Conservation (phyloP, 2,113 vertebrate species). For the Orientallactaga bullata region DNA sequence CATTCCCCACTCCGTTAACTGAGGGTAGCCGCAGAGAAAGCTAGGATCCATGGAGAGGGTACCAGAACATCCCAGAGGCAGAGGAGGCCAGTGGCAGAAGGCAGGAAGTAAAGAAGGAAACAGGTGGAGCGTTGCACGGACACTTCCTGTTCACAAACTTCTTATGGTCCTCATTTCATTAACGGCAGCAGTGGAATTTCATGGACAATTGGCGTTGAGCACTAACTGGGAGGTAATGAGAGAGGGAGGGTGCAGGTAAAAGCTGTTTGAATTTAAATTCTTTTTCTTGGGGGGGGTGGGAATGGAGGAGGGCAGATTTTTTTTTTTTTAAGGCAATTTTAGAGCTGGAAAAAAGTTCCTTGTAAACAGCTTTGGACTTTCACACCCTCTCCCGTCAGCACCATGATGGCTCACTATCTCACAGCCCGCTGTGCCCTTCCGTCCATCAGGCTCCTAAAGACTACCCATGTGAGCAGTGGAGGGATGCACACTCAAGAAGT, state of each 20-base stretch:
- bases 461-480: neutral
- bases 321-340: slow-evolving; percentile 68
- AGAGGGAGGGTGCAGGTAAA: slow-evolving; percentile 75
- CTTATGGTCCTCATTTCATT: slow-evolving; percentile 81
- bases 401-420: neutral
- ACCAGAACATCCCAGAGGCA: neutral
- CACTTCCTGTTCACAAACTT: slow-evolving; percentile 79
- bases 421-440: neutral
- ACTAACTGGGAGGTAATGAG: slow-evolving; percentile 80
- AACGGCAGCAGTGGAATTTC: slow-evolving; percentile 81
- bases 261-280: slow-evolving; percentile 82
- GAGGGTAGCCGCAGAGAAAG: neutral
- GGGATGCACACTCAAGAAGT: neutral
- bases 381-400: neutral
- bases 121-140: slow-evolving; percentile 65
- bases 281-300: slow-evolving; percentile 66
- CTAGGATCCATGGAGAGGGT: neutral
- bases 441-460: neutral
- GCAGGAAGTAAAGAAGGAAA: slow-evolving; percentile 65
- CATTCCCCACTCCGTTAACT: neutral
- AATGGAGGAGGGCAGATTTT: slow-evolving; percentile 26
- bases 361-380: slow-evolving; percentile 65
- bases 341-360: slow-evolving; percentile 69
- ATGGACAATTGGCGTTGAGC: slow-evolving; percentile 81
- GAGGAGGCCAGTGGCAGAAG: neutral